Evolutionary conservation across 2,888 invertebrate species (phyloP).

Genomic region (Nephrotoma flavescens): DNA sequence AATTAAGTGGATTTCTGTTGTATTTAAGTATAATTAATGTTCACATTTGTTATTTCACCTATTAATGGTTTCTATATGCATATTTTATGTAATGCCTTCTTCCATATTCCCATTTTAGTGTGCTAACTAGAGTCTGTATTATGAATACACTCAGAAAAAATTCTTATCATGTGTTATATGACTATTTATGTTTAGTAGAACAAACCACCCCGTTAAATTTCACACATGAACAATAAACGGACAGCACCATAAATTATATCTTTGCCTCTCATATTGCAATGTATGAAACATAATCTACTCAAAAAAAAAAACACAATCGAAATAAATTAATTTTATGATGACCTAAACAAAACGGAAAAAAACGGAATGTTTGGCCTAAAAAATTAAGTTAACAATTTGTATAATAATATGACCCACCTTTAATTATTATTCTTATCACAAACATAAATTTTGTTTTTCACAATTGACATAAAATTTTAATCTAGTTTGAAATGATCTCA

Average conservation of each 20-base stretch:
- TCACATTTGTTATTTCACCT: not conserved
- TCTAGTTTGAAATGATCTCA: not conserved
- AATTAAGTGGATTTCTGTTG: not conserved
- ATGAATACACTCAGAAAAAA: no score
- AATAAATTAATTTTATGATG: not conserved
- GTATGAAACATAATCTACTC: not conserved
- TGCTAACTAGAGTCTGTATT: no score
- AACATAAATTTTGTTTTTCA: not conserved
- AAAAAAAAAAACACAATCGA: not conserved
- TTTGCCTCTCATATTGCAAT: not conserved
- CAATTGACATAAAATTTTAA: not conserved
- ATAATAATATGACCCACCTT: not conserved
- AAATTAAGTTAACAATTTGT: not conserved
- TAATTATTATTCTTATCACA: not conserved
- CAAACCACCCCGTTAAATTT: not conserved
- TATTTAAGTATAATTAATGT: not conserved
- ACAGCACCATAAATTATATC: not conserved
- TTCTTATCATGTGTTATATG: not conserved
- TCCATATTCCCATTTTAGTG: no score
- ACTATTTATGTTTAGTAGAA: not conserved
- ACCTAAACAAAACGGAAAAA: not conserved
- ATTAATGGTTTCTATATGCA: not conserved
- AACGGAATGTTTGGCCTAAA: not conserved
- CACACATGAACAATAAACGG: not conserved
- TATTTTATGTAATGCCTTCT: not conserved